phyloP scores from a whole-genome alignment of 2,113 vertebrate species.

The Brachirus orientalis region DNA sequence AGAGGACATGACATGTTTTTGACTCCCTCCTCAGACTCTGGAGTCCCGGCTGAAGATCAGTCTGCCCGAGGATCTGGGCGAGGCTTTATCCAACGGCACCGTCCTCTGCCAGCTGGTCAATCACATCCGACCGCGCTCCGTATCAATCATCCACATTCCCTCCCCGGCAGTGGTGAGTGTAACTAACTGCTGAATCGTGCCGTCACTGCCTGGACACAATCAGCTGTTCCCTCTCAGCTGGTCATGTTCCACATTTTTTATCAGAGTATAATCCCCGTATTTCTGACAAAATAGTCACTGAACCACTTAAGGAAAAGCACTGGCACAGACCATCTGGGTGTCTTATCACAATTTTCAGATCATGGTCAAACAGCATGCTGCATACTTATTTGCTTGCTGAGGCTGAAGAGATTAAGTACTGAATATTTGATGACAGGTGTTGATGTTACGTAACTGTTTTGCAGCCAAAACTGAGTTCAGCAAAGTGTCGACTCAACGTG shows the following conservation, averaged over 20 bases:
- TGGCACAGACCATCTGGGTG: too few relatives aligned
- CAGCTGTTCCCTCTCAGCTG: too few relatives aligned
- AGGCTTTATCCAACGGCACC: conserved; percentile 86
- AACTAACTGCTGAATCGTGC: background rate
- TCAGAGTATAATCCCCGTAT: too few relatives aligned
- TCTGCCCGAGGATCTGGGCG: conserved; percentile 84
- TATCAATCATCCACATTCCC: conserved; percentile 89
- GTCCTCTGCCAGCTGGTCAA: conserved; percentile 90
- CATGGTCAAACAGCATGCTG: too few relatives aligned
- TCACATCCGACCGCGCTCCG: conserved; percentile 83
- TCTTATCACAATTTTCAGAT: too few relatives aligned
- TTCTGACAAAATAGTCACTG: too few relatives aligned
- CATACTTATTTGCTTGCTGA: too few relatives aligned
- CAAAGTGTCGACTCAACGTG: conserved; percentile 88
- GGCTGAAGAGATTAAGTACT: too few relatives aligned
- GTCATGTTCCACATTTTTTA: too few relatives aligned
- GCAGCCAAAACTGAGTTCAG: conserved; percentile 89
- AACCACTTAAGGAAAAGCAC: too few relatives aligned
- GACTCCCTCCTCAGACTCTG: conserved; percentile 73
- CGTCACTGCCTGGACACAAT: background rate
- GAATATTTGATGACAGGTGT: too few relatives aligned
- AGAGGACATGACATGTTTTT: background rate
- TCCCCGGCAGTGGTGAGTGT: conserved; percentile 89
- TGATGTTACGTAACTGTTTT: background rate
- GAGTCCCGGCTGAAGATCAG: conserved; percentile 82